A percentile compares a stretch with the other conserved stretches of the same genome.
Evolutionary conservation across 2,797 vertebrate species (phyloP).

Genomic region (Telmatherina bonti): DNA sequence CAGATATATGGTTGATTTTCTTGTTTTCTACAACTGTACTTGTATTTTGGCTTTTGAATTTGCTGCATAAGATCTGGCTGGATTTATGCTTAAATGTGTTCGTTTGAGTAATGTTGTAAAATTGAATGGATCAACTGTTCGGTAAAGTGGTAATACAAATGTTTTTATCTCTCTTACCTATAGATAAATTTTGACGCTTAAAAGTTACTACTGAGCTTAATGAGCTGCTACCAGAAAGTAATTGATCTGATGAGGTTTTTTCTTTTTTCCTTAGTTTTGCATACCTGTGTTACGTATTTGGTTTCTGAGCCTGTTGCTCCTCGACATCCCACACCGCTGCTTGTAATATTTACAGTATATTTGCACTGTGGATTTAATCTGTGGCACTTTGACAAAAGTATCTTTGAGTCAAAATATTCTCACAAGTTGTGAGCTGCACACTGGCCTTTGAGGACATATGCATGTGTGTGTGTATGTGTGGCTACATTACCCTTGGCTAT

Average conservation of each 20-base stretch:
- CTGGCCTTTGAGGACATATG: neutral
- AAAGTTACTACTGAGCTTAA: neutral
- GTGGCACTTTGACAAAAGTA: constrained; percentile 8
- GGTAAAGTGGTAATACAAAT: neutral
- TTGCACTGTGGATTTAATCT: constrained; percentile 17
- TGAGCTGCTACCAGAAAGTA: constrained; percentile 1
- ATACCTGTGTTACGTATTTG: constrained; percentile 35
- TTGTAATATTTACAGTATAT: constrained; percentile 46
- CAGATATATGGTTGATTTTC: too few relatives aligned
- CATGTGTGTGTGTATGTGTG: constrained; percentile 23
- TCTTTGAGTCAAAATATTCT: neutral
- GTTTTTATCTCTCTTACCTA: too few relatives aligned
- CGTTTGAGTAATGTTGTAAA: too few relatives aligned
- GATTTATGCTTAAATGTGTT: too few relatives aligned
- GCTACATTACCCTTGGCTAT: constrained; percentile 63
- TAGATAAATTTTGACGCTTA: neutral
- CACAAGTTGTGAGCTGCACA: neutral
- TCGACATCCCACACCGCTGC: constrained; percentile 33
- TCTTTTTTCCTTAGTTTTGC: neutral
- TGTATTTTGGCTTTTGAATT: neutral
- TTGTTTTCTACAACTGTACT: neutral
- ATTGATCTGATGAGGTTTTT: neutral
- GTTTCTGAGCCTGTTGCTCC: constrained; percentile 48
- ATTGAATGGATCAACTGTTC: neutral
- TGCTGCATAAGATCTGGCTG: neutral